Conservation (phyloP, 2,797 vertebrate genomes). For the Tragelaphus oryx region DNA sequence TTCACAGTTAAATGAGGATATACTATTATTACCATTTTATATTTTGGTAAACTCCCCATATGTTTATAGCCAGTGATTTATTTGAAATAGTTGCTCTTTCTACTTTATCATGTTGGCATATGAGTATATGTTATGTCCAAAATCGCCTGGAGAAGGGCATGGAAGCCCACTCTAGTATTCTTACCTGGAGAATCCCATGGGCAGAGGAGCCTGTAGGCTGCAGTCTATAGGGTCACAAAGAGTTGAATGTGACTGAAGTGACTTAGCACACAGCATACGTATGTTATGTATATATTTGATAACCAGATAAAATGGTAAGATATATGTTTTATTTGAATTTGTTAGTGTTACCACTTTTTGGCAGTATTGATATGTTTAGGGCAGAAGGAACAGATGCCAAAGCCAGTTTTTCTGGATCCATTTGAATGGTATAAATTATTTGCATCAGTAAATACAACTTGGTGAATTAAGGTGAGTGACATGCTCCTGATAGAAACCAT, state of each 20-base stretch:
- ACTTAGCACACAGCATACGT: neutral
- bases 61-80: constrained; percentile 9
- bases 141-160: neutral
- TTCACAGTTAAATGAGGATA: neutral
- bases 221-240: neutral
- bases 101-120: neutral
- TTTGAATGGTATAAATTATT: constrained; percentile 35
- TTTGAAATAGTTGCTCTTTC: constrained; percentile 38
- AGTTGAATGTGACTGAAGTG: neutral
- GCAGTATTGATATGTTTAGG: constrained; percentile 14
- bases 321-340: constrained; percentile 10
- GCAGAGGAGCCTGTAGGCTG: neutral
- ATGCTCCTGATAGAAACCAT: constrained; percentile 22
- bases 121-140: neutral
- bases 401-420: neutral
- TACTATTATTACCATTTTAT: neutral
- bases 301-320: neutral
- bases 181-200: neutral
- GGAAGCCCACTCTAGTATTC: neutral
- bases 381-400: neutral
- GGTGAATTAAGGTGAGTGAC: constrained; percentile 17
- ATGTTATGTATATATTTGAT: neutral
- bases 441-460: constrained; percentile 29
- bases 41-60: neutral
- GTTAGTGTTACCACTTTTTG: neutral